Evolutionary conservation across 2,113 vertebrate genomes (phyloP).

Genomic region (Zapornia atra): DNA sequence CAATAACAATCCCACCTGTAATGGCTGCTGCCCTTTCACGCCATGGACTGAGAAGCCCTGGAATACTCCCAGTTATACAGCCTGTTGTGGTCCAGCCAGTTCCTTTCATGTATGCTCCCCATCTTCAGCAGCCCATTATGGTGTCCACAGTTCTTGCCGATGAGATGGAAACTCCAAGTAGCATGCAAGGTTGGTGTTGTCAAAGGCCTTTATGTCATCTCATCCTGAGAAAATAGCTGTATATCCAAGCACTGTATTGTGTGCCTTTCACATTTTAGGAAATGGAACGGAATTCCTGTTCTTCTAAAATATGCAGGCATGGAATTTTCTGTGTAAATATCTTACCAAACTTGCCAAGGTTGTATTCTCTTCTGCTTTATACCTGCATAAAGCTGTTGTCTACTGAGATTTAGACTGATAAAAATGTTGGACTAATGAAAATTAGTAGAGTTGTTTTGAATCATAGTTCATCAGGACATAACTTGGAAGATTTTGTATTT

Average conservation of each 20-base stretch:
- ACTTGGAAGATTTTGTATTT: background rate
- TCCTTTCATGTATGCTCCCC: slow-evolving; percentile 88
- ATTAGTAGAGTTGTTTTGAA: background rate
- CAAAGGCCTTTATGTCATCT: background rate
- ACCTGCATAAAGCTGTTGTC: background rate
- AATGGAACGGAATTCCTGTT: background rate
- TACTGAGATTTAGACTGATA: background rate
- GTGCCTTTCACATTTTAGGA: background rate
- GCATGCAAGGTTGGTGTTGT: slow-evolving; percentile 81
- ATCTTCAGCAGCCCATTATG: slow-evolving; percentile 89
- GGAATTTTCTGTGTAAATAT: background rate
- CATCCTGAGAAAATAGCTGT: background rate
- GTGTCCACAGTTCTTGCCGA: slow-evolving; percentile 82
- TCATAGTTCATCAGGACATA: background rate
- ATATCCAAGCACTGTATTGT: background rate
- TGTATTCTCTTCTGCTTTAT: background rate
- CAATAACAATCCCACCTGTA: slow-evolving; percentile 81
- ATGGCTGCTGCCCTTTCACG: slow-evolving; percentile 83
- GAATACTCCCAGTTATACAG: slow-evolving; percentile 89
- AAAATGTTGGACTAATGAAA: background rate
- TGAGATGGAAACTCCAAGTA: slow-evolving; percentile 79
- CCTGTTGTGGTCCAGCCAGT: slow-evolving; percentile 89
- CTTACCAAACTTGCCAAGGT: background rate
- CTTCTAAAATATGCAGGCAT: background rate
- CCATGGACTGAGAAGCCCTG: slow-evolving; percentile 79